Evolutionary conservation across 2,113 vertebrate genomes (phyloP).

Genomic region (Lonchura striata): DNA sequence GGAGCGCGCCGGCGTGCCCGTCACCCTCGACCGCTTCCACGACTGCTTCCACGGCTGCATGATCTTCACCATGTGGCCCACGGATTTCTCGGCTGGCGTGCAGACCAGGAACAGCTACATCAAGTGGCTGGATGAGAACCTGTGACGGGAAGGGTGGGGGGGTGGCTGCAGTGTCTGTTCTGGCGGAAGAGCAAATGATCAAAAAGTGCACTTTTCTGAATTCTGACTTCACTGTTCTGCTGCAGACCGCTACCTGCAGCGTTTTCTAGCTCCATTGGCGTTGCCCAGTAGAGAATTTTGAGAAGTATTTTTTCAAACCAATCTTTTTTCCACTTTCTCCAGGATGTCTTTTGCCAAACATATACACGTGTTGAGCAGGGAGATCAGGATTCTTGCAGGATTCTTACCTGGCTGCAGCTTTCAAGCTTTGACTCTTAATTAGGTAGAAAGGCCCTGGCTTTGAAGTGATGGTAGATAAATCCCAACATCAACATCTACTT

Average conservation of each 20-base stretch:
- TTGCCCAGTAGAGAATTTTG: not conserved
- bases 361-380: not conserved
- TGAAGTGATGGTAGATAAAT: not conserved
- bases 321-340: not conserved
- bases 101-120: constrained; percentile 85
- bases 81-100: constrained; percentile 80
- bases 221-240: not conserved
- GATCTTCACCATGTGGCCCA: constrained; percentile 86
- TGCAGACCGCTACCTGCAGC: not conserved
- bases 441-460: not conserved
- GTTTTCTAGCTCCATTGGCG: not conserved
- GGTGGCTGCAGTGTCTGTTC: not conserved
- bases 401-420: not conserved
- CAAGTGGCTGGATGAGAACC: constrained; percentile 87
- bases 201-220: constrained; percentile 5
- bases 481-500: not conserved
- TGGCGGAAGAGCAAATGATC: not conserved
- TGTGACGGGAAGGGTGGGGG: constrained; percentile 62
- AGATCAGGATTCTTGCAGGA: not conserved
- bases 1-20: constrained; percentile 81
- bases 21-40: constrained; percentile 88
- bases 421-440: not conserved
- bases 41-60: constrained; percentile 96
- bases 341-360: not conserved
- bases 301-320: not conserved